A percentile compares a stretch with the other conserved stretches of the same genome.
Evolutionary conservation across 2,888 invertebrate species (phyloP).

Genomic region (Troides oblongomaculatus): DNA sequence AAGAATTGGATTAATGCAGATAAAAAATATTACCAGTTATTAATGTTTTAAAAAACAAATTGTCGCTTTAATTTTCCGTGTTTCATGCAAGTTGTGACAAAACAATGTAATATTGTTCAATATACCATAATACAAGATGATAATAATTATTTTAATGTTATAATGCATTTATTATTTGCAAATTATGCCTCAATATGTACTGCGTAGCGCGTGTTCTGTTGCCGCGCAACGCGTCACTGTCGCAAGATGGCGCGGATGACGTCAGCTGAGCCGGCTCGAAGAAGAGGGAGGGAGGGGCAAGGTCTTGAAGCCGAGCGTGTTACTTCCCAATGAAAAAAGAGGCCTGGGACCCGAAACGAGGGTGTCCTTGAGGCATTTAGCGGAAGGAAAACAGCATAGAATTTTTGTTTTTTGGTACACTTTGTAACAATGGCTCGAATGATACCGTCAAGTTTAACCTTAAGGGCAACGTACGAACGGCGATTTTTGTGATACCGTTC

Average conservation of each 20-base stretch:
- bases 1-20: too few species aligned
- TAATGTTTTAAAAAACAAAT: too few species aligned
- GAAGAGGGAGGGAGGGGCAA: slow-evolving; percentile 58
- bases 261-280: slow-evolving; percentile 58
- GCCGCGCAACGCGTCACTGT: slow-evolving; percentile 71
- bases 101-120: too few species aligned
- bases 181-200: slow-evolving; percentile 10
- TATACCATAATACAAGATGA: background rate
- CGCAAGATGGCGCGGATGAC: slow-evolving; percentile 77
- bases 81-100: too few species aligned
- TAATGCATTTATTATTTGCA: background rate
- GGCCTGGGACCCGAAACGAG: slow-evolving; percentile 58
- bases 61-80: too few species aligned
- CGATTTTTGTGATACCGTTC: background rate
- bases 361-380: slow-evolving; percentile 64
- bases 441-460: background rate
- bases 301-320: slow-evolving; percentile 68
- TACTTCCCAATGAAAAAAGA: slow-evolving; percentile 74
- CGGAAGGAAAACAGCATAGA: slow-evolving; percentile 50
- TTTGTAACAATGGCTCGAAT: background rate
- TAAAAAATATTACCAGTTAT: too few species aligned
- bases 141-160: background rate
- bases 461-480: background rate
- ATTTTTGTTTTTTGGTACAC: background rate
- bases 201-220: slow-evolving; percentile 64